Evolutionary conservation across 1,140 invertebrate genomes (phyloP).

Genomic region (Maconellicoccus hirsutus): DNA sequence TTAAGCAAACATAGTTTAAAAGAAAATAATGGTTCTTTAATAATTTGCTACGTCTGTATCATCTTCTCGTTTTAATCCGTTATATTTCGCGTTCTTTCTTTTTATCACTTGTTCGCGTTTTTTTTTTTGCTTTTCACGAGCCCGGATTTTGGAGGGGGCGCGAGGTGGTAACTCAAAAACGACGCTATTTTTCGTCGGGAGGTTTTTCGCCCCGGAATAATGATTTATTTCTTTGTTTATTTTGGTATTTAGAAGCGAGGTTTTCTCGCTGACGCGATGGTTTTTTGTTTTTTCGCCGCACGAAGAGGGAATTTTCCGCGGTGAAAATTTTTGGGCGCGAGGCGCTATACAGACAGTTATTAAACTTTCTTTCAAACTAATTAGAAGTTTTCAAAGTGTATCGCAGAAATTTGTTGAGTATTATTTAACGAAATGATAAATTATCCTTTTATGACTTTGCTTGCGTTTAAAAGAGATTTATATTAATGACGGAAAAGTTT

Average conservation of each 20-base stretch:
- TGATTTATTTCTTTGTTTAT: constrained; percentile 10
- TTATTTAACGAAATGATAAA: constrained; percentile 10
- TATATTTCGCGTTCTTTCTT: background rate
- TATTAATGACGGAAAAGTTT: background rate
- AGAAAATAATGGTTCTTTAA: background rate
- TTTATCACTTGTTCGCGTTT: too few species aligned
- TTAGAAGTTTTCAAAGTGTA: constrained; percentile 9
- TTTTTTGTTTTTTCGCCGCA: background rate
- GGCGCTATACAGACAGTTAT: constrained; percentile 2
- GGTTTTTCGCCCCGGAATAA: background rate
- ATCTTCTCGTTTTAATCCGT: background rate
- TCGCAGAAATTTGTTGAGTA: constrained; percentile 8
- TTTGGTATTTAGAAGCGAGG: background rate
- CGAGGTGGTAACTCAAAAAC: background rate
- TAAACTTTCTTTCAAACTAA: constrained; percentile 9
- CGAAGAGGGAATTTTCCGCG: background rate
- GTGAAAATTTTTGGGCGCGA: background rate
- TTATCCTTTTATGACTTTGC: constrained; percentile 9
- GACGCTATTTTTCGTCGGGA: background rate
- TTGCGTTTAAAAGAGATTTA: constrained; percentile 9
- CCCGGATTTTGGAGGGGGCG: background rate
- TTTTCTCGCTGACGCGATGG: background rate
- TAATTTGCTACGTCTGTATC: constrained; percentile 4
- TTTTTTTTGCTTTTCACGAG: background rate
- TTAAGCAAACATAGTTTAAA: background rate